Percentiles rank a stretch among this genome's conserved stretches.
Evolutionary conservation across 2,797 vertebrate species (phyloP).

Genomic region (Yasuhikotakia modesta): DNA sequence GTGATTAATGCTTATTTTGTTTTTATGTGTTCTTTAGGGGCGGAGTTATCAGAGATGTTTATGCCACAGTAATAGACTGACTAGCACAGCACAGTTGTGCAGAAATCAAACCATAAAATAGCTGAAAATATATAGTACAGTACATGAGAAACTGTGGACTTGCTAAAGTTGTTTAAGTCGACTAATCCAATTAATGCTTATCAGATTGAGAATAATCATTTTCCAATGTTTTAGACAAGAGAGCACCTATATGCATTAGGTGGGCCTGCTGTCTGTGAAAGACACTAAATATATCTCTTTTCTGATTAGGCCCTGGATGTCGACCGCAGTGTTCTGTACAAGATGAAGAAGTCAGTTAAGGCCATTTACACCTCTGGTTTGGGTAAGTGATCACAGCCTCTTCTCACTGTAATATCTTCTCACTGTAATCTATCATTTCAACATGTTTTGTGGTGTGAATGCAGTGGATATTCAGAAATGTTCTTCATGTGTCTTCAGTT

Average conservation of each 20-base stretch:
- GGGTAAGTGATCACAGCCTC: constrained; percentile 80
- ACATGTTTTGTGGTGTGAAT: not conserved
- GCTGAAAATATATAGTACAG: no score
- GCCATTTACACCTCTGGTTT: constrained; percentile 95
- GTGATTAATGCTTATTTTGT: no score
- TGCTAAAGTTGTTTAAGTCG: not conserved
- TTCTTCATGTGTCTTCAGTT: not conserved
- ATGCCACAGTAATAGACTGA: no score
- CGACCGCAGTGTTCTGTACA: constrained; percentile 95
- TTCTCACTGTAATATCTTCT: constrained; percentile 40
- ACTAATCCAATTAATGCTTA: not conserved
- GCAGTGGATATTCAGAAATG: constrained; percentile 14
- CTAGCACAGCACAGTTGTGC: no score
- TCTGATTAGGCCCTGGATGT: constrained; percentile 91
- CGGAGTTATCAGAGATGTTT: no score
- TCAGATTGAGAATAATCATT: not conserved
- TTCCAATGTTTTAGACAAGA: not conserved
- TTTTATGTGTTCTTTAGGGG: no score
- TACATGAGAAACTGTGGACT: no score
- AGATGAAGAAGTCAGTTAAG: constrained; percentile 99
- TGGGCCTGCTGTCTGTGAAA: not conserved
- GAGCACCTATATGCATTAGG: not conserved
- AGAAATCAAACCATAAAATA: no score
- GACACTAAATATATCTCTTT: not conserved
- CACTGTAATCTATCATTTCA: constrained; percentile 20